phyloP scores from a whole-genome alignment of 1,140 invertebrate genomes.

The Diuraphis noxia region DNA sequence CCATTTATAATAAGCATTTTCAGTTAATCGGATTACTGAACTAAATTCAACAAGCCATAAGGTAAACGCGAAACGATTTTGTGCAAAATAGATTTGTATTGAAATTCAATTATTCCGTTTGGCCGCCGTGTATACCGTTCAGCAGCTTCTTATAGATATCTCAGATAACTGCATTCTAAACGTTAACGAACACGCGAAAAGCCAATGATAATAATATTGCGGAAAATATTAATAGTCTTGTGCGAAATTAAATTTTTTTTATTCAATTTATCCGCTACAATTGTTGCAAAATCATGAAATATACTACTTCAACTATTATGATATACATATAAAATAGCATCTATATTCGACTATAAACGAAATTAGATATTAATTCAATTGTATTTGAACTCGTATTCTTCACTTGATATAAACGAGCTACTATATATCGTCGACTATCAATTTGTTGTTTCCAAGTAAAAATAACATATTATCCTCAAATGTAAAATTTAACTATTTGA shows the following conservation, averaged over 20 bases:
- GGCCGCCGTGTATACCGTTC: not conserved
- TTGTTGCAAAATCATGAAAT: not conserved
- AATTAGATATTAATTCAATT: not conserved
- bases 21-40: constrained; percentile 4
- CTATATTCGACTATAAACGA: not conserved
- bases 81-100: not conserved
- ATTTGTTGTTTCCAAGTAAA: not conserved
- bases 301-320: not conserved
- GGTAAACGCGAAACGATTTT: not conserved
- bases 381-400: not conserved
- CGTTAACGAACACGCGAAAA: not conserved
- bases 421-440: not conserved
- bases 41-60: not conserved
- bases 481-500: not conserved
- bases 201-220: not conserved
- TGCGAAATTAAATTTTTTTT: not conserved
- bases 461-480: not conserved
- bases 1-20: not conserved
- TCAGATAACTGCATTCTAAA: not conserved
- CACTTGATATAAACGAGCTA: not conserved
- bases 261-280: not conserved
- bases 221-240: not conserved
- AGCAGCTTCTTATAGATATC: not conserved
- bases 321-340: not conserved
- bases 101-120: not conserved